These are phyloP conservation scores for Momotus momota DNA, from an alignment of 2,797 vertebrate genomes.

Conservation along the genomic window DNA sequence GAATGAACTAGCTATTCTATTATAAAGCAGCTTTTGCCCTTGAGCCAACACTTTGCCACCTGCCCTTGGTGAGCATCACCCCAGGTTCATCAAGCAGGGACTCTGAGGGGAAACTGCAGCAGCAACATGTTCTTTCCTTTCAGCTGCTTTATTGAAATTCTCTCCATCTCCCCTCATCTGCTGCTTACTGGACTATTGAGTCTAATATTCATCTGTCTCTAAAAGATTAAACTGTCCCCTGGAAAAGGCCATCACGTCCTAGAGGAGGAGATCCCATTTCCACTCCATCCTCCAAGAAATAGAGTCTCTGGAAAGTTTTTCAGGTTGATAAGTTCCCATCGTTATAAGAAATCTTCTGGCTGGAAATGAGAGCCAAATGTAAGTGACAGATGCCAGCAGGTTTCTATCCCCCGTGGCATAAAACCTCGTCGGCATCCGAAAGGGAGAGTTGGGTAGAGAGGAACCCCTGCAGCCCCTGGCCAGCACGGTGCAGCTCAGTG, in stretches of 20 bases:
- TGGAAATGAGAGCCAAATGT: not conserved
- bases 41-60: not conserved
- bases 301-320: not conserved
- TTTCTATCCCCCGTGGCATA: not conserved
- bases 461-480: not conserved
- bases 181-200: conserved; percentile 66
- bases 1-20: not conserved
- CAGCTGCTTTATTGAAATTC: conserved; percentile 74
- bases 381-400: not conserved
- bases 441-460: not conserved
- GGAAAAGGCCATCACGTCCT: conserved; percentile 77
- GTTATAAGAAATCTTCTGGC: not conserved
- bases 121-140: not conserved
- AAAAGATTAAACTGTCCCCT: conserved; percentile 79
- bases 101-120: not conserved
- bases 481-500: not conserved
- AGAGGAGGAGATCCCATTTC: conserved; percentile 71
- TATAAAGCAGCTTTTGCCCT: not conserved
- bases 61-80: not conserved
- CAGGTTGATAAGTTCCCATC: not conserved
- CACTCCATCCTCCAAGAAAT: conserved; percentile 50
- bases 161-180: conserved; percentile 56
- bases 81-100: not conserved
- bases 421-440: not conserved
- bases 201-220: conserved; percentile 77